Conservation (phyloP, 2,113 vertebrate genomes). For the Bettongia penicillata region DNA sequence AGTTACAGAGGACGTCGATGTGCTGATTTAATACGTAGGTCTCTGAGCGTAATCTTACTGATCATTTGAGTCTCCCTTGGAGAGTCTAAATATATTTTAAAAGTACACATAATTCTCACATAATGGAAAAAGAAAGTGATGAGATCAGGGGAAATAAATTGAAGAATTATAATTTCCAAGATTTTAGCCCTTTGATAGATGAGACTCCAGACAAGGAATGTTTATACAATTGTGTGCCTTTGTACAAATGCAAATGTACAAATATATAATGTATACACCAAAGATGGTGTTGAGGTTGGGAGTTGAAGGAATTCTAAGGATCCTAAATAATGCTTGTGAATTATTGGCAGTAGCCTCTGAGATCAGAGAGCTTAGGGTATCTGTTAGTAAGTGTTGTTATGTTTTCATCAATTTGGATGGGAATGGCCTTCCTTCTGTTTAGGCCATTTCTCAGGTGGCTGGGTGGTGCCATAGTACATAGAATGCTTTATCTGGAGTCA, state of each 20-base stretch:
- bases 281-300: background rate
- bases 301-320: conserved; percentile 19
- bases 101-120: background rate
- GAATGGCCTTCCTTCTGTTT: background rate
- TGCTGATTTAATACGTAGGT: background rate
- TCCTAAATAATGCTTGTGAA: background rate
- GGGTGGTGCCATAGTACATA: too few relatives aligned
- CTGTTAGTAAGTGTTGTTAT: background rate
- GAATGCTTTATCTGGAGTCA: too few relatives aligned
- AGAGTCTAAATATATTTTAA: conserved; percentile 21
- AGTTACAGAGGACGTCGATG: background rate
- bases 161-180: background rate
- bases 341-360: background rate
- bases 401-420: background rate
- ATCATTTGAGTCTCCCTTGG: conserved; percentile 10
- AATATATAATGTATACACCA: too few relatives aligned
- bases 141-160: conserved; percentile 1
- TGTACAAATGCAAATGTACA: too few relatives aligned
- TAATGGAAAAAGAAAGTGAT: conserved; percentile 27
- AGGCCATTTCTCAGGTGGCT: too few relatives aligned
- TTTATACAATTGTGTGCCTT: background rate
- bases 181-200: conserved; percentile 24
- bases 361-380: background rate
- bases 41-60: background rate
- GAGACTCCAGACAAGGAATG: background rate